A percentile compares a stretch with the other conserved stretches of the same genome.
Conservation (phyloP, 2,113 vertebrate genomes). For the Alexandromys fortis region DNA sequence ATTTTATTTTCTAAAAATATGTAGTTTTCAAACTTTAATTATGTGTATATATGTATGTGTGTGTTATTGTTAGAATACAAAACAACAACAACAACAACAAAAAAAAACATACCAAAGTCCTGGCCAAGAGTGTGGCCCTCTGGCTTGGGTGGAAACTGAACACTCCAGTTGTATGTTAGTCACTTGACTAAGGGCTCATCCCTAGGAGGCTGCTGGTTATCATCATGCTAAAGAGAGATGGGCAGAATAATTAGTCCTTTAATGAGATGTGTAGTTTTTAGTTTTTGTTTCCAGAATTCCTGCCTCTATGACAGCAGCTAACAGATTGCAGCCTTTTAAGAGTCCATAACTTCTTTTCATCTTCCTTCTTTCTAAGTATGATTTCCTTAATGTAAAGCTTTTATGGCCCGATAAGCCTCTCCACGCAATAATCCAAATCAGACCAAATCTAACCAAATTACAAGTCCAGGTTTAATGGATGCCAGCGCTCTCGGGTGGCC, state of each 20-base stretch:
- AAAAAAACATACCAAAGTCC: not conserved
- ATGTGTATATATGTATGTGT: not conserved
- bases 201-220: not conserved
- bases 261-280: not conserved
- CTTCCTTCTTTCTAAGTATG: not conserved
- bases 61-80: not conserved
- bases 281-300: not conserved
- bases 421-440: too few species aligned
- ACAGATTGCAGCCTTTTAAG: not conserved
- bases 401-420: too few species aligned
- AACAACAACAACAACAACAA: not conserved
- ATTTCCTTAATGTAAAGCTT: not conserved
- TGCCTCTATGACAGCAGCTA: not conserved
- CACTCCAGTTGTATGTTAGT: not conserved
- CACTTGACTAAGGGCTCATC: not conserved
- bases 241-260: not conserved
- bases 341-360: not conserved
- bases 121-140: not conserved
- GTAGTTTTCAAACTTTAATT: not conserved
- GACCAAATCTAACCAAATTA: too few species aligned
- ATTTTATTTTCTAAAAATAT: too few species aligned
- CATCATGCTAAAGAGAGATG: not conserved
- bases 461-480: too few species aligned
- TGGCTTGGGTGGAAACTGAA: not conserved
- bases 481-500: too few species aligned